These are phyloP conservation scores for Bubalus kerabau DNA, from an alignment of 2,113 vertebrate species.

Conservation along the genomic window DNA sequence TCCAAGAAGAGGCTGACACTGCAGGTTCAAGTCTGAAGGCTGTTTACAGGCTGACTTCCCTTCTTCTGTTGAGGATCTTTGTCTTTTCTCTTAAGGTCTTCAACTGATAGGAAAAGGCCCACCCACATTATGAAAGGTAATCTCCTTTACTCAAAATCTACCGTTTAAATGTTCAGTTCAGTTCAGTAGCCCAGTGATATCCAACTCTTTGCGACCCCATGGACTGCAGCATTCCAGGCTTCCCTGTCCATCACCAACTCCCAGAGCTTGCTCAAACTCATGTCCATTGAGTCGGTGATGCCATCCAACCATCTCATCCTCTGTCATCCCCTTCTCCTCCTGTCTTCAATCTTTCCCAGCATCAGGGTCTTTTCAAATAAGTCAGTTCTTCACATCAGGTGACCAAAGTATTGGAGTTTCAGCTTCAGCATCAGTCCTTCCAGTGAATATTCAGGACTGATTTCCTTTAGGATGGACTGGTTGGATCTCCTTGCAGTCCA, in stretches of 20 bases:
- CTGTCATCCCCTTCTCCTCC: background rate
- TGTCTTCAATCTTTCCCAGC: background rate
- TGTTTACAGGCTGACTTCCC: background rate
- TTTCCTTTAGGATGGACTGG: background rate
- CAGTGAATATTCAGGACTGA: background rate
- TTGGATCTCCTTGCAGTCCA: background rate
- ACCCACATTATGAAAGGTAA: background rate
- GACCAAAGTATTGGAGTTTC: background rate
- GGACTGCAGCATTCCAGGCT: background rate
- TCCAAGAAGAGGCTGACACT: too few relatives aligned
- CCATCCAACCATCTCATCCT: background rate
- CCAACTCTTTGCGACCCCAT: background rate
- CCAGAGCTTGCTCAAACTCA: background rate
- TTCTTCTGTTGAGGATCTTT: background rate
- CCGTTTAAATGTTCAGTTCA: background rate
- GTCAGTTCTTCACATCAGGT: background rate
- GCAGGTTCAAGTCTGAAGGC: background rate
- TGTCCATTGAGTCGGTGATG: background rate
- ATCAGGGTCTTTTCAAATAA: background rate
- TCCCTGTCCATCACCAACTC: background rate
- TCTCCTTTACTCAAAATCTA: background rate
- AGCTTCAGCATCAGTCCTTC: background rate
- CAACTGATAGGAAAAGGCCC: background rate
- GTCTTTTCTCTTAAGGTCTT: background rate
- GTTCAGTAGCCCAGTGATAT: background rate